phyloP scores from a whole-genome alignment of 1,140 invertebrate species.

The Caerostris extrusa region DNA sequence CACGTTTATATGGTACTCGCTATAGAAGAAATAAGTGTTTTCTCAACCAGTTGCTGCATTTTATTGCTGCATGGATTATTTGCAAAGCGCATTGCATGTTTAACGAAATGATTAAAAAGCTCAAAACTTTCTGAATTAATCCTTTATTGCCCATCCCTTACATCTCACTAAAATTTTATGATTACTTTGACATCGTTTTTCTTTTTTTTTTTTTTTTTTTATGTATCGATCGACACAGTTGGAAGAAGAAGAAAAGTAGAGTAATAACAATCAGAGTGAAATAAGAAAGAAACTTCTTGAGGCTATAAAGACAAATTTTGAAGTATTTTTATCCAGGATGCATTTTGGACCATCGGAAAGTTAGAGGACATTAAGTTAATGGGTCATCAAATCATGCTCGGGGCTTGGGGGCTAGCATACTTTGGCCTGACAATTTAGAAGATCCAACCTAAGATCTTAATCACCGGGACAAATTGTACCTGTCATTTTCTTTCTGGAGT shows the following conservation, averaged over 20 bases:
- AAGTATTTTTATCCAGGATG: constrained; percentile 65
- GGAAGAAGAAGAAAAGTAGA: constrained; percentile 23
- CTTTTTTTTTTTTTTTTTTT: background rate
- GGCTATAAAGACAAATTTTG: constrained; percentile 69
- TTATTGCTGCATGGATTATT: no score
- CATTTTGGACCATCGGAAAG: constrained; percentile 63
- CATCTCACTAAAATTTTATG: background rate
- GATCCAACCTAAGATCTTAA: constrained; percentile 75
- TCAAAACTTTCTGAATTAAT: no score
- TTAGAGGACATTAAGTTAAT: constrained; percentile 74
- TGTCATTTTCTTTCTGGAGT: constrained; percentile 66
- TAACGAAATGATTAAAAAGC: no score
- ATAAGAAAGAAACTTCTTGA: constrained; percentile 12
- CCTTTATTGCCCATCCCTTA: no score
- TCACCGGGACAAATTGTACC: constrained; percentile 73
- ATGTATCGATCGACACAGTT: background rate
- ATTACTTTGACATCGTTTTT: constrained; percentile 22
- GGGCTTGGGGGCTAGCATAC: constrained; percentile 13
- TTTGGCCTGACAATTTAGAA: constrained; percentile 72
- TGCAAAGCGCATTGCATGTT: no score
- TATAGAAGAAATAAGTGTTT: no score
- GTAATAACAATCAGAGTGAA: constrained; percentile 32
- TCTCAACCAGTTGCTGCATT: no score
- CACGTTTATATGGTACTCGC: no score
- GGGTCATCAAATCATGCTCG: constrained; percentile 72